phyloP scores from a whole-genome alignment of 2,113 vertebrate genomes.

The Notiomystis cincta region DNA sequence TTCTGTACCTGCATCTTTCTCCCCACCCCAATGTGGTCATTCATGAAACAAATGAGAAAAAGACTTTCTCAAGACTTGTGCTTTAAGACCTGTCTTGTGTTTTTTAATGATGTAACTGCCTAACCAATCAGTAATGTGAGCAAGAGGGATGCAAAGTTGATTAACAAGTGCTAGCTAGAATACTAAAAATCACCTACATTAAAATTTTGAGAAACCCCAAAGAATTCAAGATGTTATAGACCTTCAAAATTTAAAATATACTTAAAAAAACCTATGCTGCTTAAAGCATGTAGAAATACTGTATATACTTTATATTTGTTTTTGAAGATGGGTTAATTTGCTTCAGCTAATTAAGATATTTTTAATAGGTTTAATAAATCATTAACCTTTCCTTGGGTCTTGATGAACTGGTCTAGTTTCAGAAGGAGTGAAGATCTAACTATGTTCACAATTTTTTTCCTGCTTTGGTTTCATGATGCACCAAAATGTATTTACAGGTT shows the following conservation, averaged over 20 bases:
- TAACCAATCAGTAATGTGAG: neutral
- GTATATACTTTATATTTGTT: neutral
- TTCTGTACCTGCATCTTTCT: neutral
- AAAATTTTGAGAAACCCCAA: neutral
- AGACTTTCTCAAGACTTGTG: neutral
- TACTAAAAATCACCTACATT: neutral
- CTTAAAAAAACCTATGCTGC: neutral
- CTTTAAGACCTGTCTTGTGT: neutral
- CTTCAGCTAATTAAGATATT: neutral
- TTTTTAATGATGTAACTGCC: neutral
- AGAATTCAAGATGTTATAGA: neutral
- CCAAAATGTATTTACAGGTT: neutral
- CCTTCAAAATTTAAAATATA: neutral
- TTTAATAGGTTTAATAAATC: neutral
- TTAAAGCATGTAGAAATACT: neutral
- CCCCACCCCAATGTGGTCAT: neutral
- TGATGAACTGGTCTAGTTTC: neutral
- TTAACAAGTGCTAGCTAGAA: neutral
- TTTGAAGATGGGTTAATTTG: neutral
- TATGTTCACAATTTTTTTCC: rapidly evolving
- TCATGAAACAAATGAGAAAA: neutral
- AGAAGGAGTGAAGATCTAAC: neutral
- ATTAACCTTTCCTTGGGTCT: neutral
- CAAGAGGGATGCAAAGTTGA: neutral
- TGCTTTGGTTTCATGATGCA: neutral